phyloP scores from a whole-genome alignment of 1,140 invertebrate species.

The Procambarus virginalis region DNA sequence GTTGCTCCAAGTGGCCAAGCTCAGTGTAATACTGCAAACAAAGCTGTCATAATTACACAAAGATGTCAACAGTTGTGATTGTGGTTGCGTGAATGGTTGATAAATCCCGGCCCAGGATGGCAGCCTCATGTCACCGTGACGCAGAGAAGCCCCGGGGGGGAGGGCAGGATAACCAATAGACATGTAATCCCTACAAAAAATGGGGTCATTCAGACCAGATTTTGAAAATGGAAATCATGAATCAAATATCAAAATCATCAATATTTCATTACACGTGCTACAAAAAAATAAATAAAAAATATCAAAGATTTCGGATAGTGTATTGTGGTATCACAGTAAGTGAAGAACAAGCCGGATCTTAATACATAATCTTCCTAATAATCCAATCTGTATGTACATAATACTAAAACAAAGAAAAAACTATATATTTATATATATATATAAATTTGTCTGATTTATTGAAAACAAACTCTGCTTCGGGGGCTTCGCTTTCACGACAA shows the following conservation, averaged over 20 bases:
- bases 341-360: neutral
- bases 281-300: too few relatives aligned
- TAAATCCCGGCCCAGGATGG: neutral
- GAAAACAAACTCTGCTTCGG: neutral
- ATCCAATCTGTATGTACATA: neutral
- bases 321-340: neutral
- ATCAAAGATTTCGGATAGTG: neutral
- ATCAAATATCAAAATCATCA: too few relatives aligned
- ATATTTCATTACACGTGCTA: too few relatives aligned
- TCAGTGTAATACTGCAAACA: too few relatives aligned
- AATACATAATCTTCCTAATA: neutral
- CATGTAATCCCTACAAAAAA: neutral
- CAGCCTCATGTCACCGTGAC: neutral
- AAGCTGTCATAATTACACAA: too few relatives aligned
- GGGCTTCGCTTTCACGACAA: neutral
- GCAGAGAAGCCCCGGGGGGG: neutral
- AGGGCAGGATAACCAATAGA: neutral
- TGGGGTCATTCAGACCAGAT: neutral
- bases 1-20: too few relatives aligned
- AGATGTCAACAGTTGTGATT: too few relatives aligned
- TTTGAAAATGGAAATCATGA: neutral
- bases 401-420: neutral
- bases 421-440: neutral
- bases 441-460: neutral
- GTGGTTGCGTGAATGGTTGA: too few relatives aligned